Base-by-base conservation (phyloP, 2,888 invertebrate genomes). In the Pseudeuparius sepicola region DNA sequence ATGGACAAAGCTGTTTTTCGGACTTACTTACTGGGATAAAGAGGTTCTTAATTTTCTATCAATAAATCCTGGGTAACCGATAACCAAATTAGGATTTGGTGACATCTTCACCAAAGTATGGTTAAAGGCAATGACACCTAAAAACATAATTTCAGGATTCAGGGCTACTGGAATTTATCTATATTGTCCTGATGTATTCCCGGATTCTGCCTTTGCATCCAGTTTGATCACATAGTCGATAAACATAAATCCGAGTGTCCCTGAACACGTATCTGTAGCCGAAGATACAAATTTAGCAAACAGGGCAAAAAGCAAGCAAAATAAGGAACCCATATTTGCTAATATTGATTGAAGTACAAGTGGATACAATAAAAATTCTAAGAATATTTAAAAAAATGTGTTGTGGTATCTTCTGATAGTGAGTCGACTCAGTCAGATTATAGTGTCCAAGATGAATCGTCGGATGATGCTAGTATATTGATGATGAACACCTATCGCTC, bases 1-100 rank as follows among this genome's bases (percentile, higher is more conserved):
- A 44, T 57, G 43, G 55, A 56, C 43, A 56, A 56, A 31, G 16
- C 31, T 17, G 31, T 28, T 15, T 34, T 14, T 14, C 32, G n/a
- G n/a, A n/a, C n/a, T n/a, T n/a, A n/a, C n/a, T n/a, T 32, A 34
- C 31, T 40, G 36, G 36, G 30, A 40, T 15, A 26, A 31, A 24
- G 40, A 37, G 26, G 29, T 40, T 15, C 24, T 36, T 29, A 23
- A 25, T 10, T 40, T 36, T 32, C 30, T 18, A 30, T 18, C 17
- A 29, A 18, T 16, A 24, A 24, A 36, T 16, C 30, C 36, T 15
- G 26, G 29, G 20, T 34, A 34, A 12, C 7, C 29, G 24, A 33
- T 34, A 20, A 37, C 34, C 13, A 37, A 40, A 36, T 15, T 29
- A 2, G 31, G 36, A 9, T 37, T 40, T 34, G 28, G 18, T n/a